Percentiles rank a stretch among this genome's conserved stretches.
Conservation (phyloP, 2,888 invertebrate genomes). For the Chloroclysta siterata region DNA sequence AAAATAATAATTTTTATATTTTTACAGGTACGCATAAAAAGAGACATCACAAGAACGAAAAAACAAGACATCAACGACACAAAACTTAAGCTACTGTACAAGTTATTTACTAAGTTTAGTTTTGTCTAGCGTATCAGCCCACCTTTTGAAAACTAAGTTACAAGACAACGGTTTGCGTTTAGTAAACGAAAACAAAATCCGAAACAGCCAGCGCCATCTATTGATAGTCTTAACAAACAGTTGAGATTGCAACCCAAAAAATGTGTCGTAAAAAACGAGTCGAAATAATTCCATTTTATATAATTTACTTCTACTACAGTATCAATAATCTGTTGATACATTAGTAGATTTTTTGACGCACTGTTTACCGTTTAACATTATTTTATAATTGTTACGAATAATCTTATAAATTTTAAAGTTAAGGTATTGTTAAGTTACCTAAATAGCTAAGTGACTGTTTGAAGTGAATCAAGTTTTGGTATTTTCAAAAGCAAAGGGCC, state of each 20-base stretch:
- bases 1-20: constrained; percentile 26
- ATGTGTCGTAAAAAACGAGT: constrained; percentile 18
- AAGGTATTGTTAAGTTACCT: constrained; percentile 71
- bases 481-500: background rate
- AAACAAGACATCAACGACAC: constrained; percentile 65
- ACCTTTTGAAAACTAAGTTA: constrained; percentile 51
- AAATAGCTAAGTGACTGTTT: constrained; percentile 71
- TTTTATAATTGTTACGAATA: constrained; percentile 51
- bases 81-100: constrained; percentile 66
- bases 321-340: constrained; percentile 49
- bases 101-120: constrained; percentile 60
- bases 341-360: constrained; percentile 48
- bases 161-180: constrained; percentile 37
- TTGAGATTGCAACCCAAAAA: constrained; percentile 13
- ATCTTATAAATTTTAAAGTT: constrained; percentile 48
- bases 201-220: constrained; percentile 14
- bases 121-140: constrained; percentile 62
- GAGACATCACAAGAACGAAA: constrained; percentile 59
- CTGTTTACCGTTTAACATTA: constrained; percentile 50
- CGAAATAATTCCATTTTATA: constrained; percentile 28
- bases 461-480: constrained; percentile 36
- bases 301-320: constrained; percentile 43
- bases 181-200: constrained; percentile 9
- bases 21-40: constrained; percentile 75
- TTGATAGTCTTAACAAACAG: constrained; percentile 1